phyloP scores from a whole-genome alignment of 2,888 invertebrate genomes.

The Ptycholaimellus sp. region DNA sequence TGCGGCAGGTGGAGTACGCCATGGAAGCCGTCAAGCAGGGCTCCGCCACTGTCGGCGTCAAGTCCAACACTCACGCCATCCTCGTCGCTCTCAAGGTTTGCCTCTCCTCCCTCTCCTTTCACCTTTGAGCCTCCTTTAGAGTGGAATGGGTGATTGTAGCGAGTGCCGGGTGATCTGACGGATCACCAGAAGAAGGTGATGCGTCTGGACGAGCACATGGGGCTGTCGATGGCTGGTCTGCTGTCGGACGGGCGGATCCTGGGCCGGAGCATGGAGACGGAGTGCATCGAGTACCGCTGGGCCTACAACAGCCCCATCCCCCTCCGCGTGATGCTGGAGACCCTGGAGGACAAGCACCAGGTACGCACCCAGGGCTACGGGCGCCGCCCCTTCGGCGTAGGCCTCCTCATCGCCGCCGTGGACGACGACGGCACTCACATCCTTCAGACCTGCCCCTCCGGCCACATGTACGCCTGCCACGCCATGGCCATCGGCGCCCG shows the following conservation, averaged over 20 bases:
- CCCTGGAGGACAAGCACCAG: conserved; percentile 48
- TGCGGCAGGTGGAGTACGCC: conserved; percentile 71
- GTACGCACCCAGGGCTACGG: conserved; percentile 90
- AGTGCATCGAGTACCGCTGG: conserved; percentile 79
- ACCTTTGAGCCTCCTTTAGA: conserved; percentile 1
- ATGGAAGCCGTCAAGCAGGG: conserved; percentile 98
- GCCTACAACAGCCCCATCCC: conserved; percentile 43
- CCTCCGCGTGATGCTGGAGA: conserved; percentile 8
- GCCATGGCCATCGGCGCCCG: conserved; percentile 96
- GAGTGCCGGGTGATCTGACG: conserved; percentile 82
- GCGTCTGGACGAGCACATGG: conserved; percentile 80
- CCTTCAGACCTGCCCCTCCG: conserved; percentile 88
- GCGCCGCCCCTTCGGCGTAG: conserved; percentile 85
- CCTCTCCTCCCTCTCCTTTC: not conserved
- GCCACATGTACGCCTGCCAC: conserved; percentile 86
- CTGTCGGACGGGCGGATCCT: conserved; percentile 90
- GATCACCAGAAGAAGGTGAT: conserved; percentile 94
- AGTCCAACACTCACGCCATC: conserved; percentile 72
- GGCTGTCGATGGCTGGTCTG: conserved; percentile 75
- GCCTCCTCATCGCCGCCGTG: conserved; percentile 67
- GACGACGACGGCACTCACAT: conserved; percentile 78
- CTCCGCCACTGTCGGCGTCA: conserved; percentile 81
- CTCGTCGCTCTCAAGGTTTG: conserved; percentile 62
- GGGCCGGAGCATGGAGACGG: conserved; percentile 67
- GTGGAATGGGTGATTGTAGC: conserved; percentile 23